Base-by-base conservation (phyloP, 2,888 invertebrate species). In the Sphaeridia pumilis region DNA sequence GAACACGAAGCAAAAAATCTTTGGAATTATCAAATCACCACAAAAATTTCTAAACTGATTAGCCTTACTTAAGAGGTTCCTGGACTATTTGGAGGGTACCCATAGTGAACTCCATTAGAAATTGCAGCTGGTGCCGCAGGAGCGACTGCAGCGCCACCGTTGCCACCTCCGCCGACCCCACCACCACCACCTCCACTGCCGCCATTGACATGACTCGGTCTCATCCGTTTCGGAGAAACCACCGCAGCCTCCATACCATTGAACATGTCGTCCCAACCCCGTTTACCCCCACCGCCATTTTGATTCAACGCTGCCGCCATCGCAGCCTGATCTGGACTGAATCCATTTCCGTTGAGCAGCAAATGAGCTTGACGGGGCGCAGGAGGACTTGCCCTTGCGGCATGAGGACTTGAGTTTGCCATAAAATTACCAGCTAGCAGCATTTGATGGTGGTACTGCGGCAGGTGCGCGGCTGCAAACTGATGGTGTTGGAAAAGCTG, bases 251-350 rank as follows among this genome's bases (percentile, higher is more conserved):
- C 60, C 26, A 49, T 44, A 14, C 54, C 56, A 14, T 45, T 51
- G 22, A 59, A 59, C n/a, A 59, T 59, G 22, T 61, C 61, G 14
- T 61, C 59, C 56, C 58, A 61, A 3, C 48, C 48, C 7, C 61
- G 46, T 35, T 61, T 61, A n/a, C 56, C 56, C 25, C 21, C 47
- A 3, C 27, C 20, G 17, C 22, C 28, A 7, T 43, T 36, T 5
- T 7, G 27, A 26, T 22, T 28, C 20, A 47, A 27, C 45, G 27
- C 44, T 10, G 31, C 31, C 1, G 47, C 12, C n/a, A n/a, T n/a
- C n/a, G n/a, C n/a, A n/a, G n/a, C n/a, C n/a, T n/a, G n/a, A n/a
- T n/a, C n/a, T n/a, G n/a, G n/a, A 12, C 42, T 46, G 25, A 44
- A 48, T 21, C 46, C 49, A 26, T 42, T 48, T 4, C 53, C 55